Evolutionary conservation across 2,888 invertebrate genomes (phyloP).

Genomic region (Spilosoma lubricipeda): DNA sequence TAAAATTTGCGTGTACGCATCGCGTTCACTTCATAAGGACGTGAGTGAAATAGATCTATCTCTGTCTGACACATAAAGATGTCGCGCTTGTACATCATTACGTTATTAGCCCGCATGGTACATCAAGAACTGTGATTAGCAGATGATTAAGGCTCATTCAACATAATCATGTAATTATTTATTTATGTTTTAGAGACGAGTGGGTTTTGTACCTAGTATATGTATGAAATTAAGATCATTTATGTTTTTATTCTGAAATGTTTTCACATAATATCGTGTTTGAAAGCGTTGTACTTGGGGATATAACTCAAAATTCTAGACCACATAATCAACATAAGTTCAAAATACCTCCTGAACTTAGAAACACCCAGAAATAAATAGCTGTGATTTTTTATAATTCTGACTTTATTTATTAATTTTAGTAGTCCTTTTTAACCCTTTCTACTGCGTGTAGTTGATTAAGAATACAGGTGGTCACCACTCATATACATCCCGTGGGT

Average conservation of each 20-base stretch:
- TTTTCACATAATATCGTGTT: background rate
- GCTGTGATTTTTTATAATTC: too few relatives aligned
- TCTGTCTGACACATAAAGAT: conserved; percentile 43
- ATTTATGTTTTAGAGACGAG: conserved; percentile 83
- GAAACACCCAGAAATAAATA: too few relatives aligned
- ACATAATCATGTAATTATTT: conserved; percentile 85
- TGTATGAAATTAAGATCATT: conserved; percentile 44
- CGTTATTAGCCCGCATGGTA: conserved; percentile 75
- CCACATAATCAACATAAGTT: too few relatives aligned
- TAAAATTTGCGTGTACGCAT: conserved; percentile 64
- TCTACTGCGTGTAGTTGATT: too few relatives aligned
- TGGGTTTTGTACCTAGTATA: conserved; percentile 78
- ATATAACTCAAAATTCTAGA: too few relatives aligned
- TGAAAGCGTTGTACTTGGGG: too few relatives aligned
- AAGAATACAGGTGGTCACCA: too few relatives aligned
- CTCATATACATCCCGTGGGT: too few relatives aligned
- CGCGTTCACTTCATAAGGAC: conserved; percentile 43
- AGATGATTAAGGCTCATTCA: conserved; percentile 83
- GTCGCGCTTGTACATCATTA: conserved; percentile 75
- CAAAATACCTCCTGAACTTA: too few relatives aligned
- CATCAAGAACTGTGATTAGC: conserved; percentile 82
- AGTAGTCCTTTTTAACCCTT: too few relatives aligned
- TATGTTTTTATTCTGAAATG: background rate
- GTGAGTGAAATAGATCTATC: conserved; percentile 44
- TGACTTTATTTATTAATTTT: too few relatives aligned